These are phyloP conservation scores for Morpho achilles DNA, from an alignment of 2,888 invertebrate genomes.

Conservation along the genomic window DNA sequence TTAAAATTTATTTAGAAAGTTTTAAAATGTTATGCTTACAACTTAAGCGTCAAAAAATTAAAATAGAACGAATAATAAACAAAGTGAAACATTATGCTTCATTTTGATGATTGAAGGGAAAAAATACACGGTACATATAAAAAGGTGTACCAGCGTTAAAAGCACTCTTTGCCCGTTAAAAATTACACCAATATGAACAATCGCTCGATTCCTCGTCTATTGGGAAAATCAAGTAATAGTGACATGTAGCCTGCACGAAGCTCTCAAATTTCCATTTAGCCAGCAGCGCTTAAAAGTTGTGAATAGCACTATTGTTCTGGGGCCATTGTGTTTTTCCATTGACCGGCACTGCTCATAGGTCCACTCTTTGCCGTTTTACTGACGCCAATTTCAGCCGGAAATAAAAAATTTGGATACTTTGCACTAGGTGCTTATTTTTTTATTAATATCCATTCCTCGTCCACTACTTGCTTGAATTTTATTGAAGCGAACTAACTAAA, in stretches of 20 bases:
- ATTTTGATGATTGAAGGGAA: not conserved
- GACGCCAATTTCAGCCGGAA: conserved; percentile 63
- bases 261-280: conserved; percentile 70
- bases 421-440: not conserved
- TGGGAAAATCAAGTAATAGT: conserved; percentile 47
- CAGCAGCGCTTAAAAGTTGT: conserved; percentile 63
- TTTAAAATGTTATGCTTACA: too few species aligned
- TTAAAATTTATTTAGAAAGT: too few species aligned
- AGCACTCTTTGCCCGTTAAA: conserved; percentile 21
- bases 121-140: not conserved
- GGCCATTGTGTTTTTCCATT: conserved; percentile 71
- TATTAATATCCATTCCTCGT: too few species aligned
- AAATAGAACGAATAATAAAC: too few species aligned
- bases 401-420: conserved; percentile 35
- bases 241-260: conserved; percentile 39
- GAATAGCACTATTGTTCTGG: conserved; percentile 60
- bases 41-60: too few species aligned
- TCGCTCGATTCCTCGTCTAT: conserved; percentile 27
- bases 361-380: conserved; percentile 40
- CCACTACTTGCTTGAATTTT: too few species aligned
- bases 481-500: too few species aligned
- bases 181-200: conserved; percentile 24
- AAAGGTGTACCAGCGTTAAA: conserved; percentile 2
- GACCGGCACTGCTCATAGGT: conserved; percentile 58
- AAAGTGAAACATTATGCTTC: too few species aligned